These are phyloP conservation scores for Euclidia mi DNA, from an alignment of 2,888 invertebrate species.

Conservation along the genomic window DNA sequence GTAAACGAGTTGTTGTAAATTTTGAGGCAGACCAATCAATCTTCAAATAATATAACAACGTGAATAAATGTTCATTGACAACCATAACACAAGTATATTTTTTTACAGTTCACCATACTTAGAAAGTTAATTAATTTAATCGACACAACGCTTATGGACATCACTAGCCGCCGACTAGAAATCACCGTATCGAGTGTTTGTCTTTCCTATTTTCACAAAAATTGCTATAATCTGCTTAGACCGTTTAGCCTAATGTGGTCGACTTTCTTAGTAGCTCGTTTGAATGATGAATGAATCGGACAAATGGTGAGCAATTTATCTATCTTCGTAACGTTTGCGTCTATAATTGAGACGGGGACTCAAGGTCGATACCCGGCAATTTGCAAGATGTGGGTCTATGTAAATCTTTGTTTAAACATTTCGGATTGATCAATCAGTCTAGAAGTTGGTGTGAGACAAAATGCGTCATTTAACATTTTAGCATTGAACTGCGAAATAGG, in stretches of 20 bases:
- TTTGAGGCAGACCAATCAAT: no score
- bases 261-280: constrained; percentile 26
- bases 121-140: constrained; percentile 85
- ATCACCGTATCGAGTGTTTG: constrained; percentile 42
- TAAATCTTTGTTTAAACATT: no score
- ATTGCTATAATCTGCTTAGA: constrained; percentile 31
- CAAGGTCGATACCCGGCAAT: no score
- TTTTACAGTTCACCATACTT: constrained; percentile 34
- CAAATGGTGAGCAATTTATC: background rate
- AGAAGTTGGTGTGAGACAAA: no score
- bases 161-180: constrained; percentile 68
- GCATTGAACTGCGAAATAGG: no score
- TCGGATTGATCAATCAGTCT: no score
- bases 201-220: constrained; percentile 50
- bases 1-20: no score
- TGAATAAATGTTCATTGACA: background rate
- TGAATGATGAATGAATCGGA: background rate
- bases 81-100: background rate
- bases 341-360: no score
- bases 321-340: background rate
- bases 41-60: background rate
- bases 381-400: no score
- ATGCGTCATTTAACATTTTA: no score
- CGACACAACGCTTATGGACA: constrained; percentile 71
- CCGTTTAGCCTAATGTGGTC: constrained; percentile 28